Conservation (phyloP, 2,797 vertebrate genomes). For the Threskiornis aethiopicus region DNA sequence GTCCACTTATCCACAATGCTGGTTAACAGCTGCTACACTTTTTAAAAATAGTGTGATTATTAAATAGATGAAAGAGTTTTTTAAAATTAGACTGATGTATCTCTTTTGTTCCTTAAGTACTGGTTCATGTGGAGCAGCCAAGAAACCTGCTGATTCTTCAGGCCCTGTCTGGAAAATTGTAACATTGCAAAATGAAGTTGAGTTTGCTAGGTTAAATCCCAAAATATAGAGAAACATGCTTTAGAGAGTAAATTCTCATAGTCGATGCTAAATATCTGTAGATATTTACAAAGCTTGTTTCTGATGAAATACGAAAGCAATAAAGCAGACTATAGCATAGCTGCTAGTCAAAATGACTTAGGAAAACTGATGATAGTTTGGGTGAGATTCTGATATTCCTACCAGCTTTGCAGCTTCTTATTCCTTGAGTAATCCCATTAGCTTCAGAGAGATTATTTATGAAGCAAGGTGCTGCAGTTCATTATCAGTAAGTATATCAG, state of each 20-base stretch:
- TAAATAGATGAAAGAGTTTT: neutral
- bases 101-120: neutral
- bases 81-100: neutral
- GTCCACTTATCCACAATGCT: neutral
- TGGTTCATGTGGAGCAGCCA: neutral
- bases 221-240: neutral
- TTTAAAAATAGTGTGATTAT: neutral
- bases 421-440: neutral
- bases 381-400: constrained; percentile 32
- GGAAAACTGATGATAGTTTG: neutral
- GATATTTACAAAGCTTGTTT: neutral
- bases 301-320: neutral
- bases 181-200: neutral
- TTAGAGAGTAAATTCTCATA: neutral
- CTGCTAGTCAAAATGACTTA: neutral
- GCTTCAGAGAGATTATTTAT: constrained; percentile 17
- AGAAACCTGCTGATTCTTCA: neutral
- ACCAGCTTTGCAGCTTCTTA: constrained; percentile 4
- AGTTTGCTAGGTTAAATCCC: neutral
- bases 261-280: neutral
- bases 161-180: neutral
- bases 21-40: neutral
- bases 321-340: neutral
- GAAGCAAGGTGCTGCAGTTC: constrained; percentile 12
- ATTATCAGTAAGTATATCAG: constrained; percentile 38